These are phyloP conservation scores for Orthosia gothica DNA, from an alignment of 2,888 invertebrate genomes.

Conservation along the genomic window DNA sequence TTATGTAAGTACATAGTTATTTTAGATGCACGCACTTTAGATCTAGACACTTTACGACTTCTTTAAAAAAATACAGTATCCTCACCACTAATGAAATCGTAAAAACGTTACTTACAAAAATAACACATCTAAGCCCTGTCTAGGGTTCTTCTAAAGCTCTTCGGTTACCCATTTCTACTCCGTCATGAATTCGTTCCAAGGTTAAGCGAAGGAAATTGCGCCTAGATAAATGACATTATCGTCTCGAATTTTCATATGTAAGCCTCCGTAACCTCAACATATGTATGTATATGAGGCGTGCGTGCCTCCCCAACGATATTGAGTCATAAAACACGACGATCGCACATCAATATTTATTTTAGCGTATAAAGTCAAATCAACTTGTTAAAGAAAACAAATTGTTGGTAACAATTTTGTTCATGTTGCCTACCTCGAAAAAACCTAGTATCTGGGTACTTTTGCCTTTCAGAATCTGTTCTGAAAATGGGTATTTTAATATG, in stretches of 20 bases:
- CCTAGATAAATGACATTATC: conserved; percentile 53
- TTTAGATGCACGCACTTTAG: conserved; percentile 30
- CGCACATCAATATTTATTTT: conserved; percentile 52
- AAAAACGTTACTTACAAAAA: conserved; percentile 10
- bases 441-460: not conserved
- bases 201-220: conserved; percentile 40
- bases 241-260: conserved; percentile 38
- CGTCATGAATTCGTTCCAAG: conserved; percentile 31
- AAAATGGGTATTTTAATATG: not conserved
- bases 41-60: conserved; percentile 33
- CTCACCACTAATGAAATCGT: conserved; percentile 33
- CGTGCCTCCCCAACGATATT: conserved; percentile 48
- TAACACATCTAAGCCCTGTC: not conserved
- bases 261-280: conserved; percentile 31
- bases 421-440: conserved; percentile 1
- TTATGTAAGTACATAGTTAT: conserved; percentile 15
- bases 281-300: conserved; percentile 11
- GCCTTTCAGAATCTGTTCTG: not conserved
- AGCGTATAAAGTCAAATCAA: conserved; percentile 41
- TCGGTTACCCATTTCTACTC: conserved; percentile 18
- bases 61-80: conserved; percentile 22
- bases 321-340: conserved; percentile 51
- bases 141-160: not conserved
- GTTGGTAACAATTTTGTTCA: conserved; percentile 18
- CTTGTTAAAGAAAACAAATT: conserved; percentile 45